These are phyloP conservation scores for Tachysurus vachellii DNA, from an alignment of 2,113 vertebrate genomes.

Conservation along the genomic window DNA sequence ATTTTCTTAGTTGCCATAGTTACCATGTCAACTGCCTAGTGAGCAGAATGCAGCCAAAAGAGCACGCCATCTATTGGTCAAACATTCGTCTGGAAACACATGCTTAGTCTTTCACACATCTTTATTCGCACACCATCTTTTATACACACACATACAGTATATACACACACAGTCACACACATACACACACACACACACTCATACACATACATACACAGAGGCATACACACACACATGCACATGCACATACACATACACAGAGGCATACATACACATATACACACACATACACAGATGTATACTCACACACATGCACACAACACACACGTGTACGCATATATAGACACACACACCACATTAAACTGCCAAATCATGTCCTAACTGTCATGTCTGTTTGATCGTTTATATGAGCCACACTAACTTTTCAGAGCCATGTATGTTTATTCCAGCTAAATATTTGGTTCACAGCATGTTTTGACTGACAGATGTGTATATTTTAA, in stretches of 20 bases:
- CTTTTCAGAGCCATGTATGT: conserved; percentile 37
- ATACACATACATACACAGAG: neutral
- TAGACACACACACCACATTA: neutral
- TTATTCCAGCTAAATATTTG: conserved; percentile 42
- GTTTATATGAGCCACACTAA: conserved; percentile 35
- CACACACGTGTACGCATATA: neutral
- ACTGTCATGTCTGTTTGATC: conserved; percentile 19
- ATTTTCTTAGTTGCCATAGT: neutral
- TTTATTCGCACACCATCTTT: conserved; percentile 13
- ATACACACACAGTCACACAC: too few species aligned
- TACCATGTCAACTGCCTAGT: neutral
- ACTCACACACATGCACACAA: too few species aligned
- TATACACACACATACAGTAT: neutral
- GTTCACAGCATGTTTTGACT: conserved; percentile 47
- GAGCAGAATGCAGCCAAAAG: neutral
- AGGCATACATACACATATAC: neutral
- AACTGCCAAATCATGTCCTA: conserved; percentile 1
- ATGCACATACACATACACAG: neutral
- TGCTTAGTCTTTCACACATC: neutral
- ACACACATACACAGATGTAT: neutral
- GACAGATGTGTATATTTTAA: conserved; percentile 56
- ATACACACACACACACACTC: neutral
- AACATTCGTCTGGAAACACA: conserved; percentile 9
- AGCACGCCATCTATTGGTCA: neutral
- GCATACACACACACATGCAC: neutral